A percentile compares a stretch with the other conserved stretches of the same genome.
phyloP scores from a whole-genome alignment of 1,140 invertebrate species.

The Microvelia longipes region DNA sequence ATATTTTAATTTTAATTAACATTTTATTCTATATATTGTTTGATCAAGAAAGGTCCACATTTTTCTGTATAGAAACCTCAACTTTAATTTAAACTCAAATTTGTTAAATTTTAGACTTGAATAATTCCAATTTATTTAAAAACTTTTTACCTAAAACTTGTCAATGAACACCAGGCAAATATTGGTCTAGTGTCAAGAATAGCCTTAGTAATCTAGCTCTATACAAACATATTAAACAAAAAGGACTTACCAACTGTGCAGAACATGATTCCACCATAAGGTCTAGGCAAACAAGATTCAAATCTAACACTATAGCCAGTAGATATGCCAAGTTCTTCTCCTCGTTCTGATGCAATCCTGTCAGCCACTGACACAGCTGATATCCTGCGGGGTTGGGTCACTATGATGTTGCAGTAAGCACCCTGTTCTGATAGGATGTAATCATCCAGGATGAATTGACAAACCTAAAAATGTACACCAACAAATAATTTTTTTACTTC shows the following conservation, averaged over 20 bases:
- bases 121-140: too few relatives aligned
- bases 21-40: too few relatives aligned
- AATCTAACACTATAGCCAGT: constrained; percentile 88
- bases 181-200: too few relatives aligned
- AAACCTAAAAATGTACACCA: constrained; percentile 60
- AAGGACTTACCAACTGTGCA: constrained; percentile 64
- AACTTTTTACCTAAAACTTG: too few relatives aligned
- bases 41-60: too few relatives aligned
- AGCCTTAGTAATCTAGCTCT: too few relatives aligned
- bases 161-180: too few relatives aligned
- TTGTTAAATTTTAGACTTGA: too few relatives aligned
- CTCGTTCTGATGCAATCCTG: constrained; percentile 70
- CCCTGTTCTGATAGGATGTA: constrained; percentile 73
- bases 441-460: constrained; percentile 92
- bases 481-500: background rate
- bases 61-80: too few relatives aligned
- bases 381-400: constrained; percentile 87
- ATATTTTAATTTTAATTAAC: too few relatives aligned
- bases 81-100: too few relatives aligned
- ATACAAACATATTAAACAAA: too few relatives aligned
- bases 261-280: constrained; percentile 84
- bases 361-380: constrained; percentile 89
- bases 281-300: constrained; percentile 72
- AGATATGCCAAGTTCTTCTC: constrained; percentile 64
- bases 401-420: constrained; percentile 69